Evolutionary conservation across 2,797 vertebrate genomes (phyloP).

Genomic region (Linurgus olivaceus): DNA sequence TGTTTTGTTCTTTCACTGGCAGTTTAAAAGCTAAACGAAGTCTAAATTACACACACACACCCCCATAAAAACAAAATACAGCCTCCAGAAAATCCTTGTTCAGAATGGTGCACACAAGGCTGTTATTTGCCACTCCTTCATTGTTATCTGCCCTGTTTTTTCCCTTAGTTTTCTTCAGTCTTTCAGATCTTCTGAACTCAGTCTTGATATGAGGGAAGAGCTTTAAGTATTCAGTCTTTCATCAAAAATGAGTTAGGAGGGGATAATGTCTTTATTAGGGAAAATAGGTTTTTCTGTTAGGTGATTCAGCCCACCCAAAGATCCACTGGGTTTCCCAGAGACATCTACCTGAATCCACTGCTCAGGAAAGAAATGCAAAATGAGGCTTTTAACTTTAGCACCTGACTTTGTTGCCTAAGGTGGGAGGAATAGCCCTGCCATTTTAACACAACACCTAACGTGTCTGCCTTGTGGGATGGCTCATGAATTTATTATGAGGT

Average conservation of each 20-base stretch:
- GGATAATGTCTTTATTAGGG: background rate
- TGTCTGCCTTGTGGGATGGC: background rate
- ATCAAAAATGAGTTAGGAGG: background rate
- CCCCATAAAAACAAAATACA: background rate
- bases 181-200: background rate
- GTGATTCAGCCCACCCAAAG: background rate
- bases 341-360: background rate
- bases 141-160: background rate
- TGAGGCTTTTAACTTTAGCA: background rate
- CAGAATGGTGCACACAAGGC: rapidly evolving
- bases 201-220: background rate
- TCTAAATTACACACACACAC: background rate
- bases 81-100: background rate
- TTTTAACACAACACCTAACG: background rate
- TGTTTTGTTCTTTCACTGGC: background rate
- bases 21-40: constrained; percentile 1
- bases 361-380: background rate
- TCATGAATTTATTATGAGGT: background rate
- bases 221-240: background rate
- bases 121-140: background rate
- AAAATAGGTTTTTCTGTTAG: background rate
- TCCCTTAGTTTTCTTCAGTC: background rate
- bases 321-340: background rate
- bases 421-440: background rate
- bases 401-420: background rate